Evolutionary conservation across 92 coral and sea anemone genomes (phyloP), one percentile per base, ranked within the genome.

Genomic region (Ricordea florida): DNA sequence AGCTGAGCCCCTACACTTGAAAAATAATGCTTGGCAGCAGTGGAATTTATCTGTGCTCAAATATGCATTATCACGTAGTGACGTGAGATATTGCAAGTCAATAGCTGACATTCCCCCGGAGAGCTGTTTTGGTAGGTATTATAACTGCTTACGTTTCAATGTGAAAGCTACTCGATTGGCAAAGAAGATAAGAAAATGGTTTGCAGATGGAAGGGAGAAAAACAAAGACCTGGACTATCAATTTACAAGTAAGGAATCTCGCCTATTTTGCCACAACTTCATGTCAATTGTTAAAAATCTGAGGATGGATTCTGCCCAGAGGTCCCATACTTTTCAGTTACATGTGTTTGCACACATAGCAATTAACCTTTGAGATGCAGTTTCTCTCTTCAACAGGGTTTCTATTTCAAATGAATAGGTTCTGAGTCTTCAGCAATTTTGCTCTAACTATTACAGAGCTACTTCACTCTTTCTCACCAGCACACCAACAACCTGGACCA

Each of bases 211-310:
- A 17, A 66, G 74, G 37, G 52, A 48, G 4, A 74, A 66, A 32
- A 67, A 71, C 16, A 62, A 38, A 21, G 78, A 66, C 21, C 38
- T 81, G 47, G 65, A 67, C 9, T 87, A 81, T 58, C 73, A 87
- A 13, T 87, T 87, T 43, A 87, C 92, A 56, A 84, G 84, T 57
- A 74, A 87, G 48, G 88, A 87, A 30, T 75, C 81, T 2, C 74
- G 81, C n/a, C 29, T 55, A 10, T 82, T 75, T 59, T 75, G 88
- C 48, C 92, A 87, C 42, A 61, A 82, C 40, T 82, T 74, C 45
- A 76, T 75, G 92, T 23, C 47, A 1, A 69, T 49, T 36, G 33
- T 69, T 36, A 28, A 13, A 10, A 56, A 14, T 10, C 63, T 50
- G 6, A 51, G 3, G 11, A 69, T 37, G 41, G 62, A 50, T 3